phyloP scores from a whole-genome alignment of 1,140 invertebrate species.

The Sitodiplosis mosellana region DNA sequence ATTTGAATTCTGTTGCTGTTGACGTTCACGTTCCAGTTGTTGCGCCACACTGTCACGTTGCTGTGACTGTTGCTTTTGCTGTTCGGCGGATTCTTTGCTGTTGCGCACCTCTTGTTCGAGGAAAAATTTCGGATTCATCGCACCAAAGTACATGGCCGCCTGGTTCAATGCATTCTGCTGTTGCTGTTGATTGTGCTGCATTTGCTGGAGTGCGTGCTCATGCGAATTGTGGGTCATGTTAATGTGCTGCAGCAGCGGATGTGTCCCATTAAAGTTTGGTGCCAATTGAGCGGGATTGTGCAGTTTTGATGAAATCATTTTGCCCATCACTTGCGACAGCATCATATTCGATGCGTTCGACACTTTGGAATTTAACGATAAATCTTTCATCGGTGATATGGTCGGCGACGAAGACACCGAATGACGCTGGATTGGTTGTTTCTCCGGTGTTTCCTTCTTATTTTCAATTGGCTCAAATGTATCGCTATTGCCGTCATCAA shows the following conservation, averaged over 20 bases:
- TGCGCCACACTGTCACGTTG: conserved; percentile 26
- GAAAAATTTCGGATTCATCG: conserved; percentile 40
- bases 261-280: conserved; percentile 31
- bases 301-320: conserved; percentile 45
- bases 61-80: conserved; percentile 34
- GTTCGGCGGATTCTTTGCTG: conserved; percentile 40
- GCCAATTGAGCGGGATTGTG: conserved; percentile 35
- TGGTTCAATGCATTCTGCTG: conserved; percentile 39
- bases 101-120: conserved; percentile 55
- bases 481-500: conserved; percentile 51
- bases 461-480: conserved; percentile 37
- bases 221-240: conserved; percentile 25
- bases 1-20: conserved; percentile 29
- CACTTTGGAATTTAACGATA: conserved; percentile 3
- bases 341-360: conserved; percentile 32
- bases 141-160: conserved; percentile 54
- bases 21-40: conserved; percentile 30
- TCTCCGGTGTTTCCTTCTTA: conserved; percentile 19
- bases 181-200: conserved; percentile 29
- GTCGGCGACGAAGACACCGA: conserved; percentile 38
- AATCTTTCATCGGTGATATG: conserved; percentile 26
- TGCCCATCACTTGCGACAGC: conserved; percentile 47
- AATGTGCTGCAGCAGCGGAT: conserved; percentile 33
- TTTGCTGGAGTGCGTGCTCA: conserved; percentile 15
- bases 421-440: conserved; percentile 14